These are phyloP conservation scores for Caretta caretta DNA, from an alignment of 2,113 vertebrate species.

Conservation along the genomic window DNA sequence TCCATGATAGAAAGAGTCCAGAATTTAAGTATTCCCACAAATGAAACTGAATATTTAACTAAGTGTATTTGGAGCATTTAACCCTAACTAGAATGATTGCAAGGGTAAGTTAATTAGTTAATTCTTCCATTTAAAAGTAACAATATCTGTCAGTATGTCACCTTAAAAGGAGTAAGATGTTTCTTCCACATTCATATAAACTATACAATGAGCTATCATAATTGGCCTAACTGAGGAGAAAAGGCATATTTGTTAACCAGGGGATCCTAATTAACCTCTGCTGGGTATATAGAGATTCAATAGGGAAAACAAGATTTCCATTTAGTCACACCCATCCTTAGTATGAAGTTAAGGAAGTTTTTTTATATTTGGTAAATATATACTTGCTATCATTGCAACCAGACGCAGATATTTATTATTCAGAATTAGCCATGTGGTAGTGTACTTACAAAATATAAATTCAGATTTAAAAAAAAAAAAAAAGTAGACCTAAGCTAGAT, in stretches of 20 bases:
- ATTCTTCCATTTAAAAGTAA: neutral
- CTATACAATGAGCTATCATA: neutral
- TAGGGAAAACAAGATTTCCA: neutral
- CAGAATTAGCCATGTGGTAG: neutral
- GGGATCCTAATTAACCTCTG: neutral
- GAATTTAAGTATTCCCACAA: neutral
- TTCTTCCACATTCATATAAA: neutral
- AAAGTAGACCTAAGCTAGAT: neutral
- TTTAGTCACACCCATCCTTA: neutral
- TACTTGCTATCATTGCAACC: neutral
- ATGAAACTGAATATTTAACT: neutral
- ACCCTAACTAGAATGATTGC: no score
- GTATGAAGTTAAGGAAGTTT: neutral
- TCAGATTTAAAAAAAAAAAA: neutral
- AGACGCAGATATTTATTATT: neutral
- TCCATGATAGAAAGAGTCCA: neutral
- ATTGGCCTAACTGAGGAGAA: neutral
- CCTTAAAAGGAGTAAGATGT: neutral
- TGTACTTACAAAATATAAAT: neutral
- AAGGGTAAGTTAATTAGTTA: neutral
- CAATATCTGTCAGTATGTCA: neutral
- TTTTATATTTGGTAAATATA: neutral
- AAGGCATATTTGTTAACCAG: neutral
- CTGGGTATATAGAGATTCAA: neutral
- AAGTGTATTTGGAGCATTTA: neutral